These are phyloP conservation scores for Zaprionus inermis DNA, from an alignment of 1,140 invertebrate genomes.

Conservation along the genomic window DNA sequence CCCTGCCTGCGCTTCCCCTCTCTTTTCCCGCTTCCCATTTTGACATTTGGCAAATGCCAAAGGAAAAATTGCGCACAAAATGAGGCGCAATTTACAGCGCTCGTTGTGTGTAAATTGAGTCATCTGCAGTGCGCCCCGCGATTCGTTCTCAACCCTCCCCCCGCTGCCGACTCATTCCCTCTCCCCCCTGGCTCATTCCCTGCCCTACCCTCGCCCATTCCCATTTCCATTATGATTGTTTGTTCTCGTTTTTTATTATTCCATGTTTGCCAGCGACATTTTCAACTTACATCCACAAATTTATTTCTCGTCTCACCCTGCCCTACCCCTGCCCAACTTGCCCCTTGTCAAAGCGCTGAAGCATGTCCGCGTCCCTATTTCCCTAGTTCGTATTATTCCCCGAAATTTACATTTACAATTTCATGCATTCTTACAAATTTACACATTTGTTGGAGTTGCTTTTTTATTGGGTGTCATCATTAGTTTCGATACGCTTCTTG, in stretches of 20 bases:
- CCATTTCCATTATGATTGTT: slow-evolving; percentile 47
- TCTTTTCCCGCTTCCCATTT: slow-evolving; percentile 39
- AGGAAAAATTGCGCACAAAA: slow-evolving; percentile 76
- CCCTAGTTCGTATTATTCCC: slow-evolving; percentile 5
- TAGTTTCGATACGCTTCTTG: slow-evolving; percentile 62
- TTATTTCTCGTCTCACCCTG: slow-evolving; percentile 58
- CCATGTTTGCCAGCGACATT: slow-evolving; percentile 66
- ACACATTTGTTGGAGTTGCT: slow-evolving; percentile 72
- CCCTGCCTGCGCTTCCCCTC: slow-evolving; percentile 57
- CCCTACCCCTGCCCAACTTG: not conserved
- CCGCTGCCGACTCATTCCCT: no score
- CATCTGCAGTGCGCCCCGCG: slow-evolving; percentile 69
- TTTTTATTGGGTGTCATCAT: slow-evolving; percentile 80
- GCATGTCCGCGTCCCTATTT: slow-evolving; percentile 40
- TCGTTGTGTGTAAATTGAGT: slow-evolving; percentile 81
- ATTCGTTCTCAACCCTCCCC: slow-evolving; percentile 16
- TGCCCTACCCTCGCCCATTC: slow-evolving; percentile 23
- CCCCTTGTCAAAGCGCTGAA: slow-evolving; percentile 45
- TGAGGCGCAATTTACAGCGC: slow-evolving; percentile 80
- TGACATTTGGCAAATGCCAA: slow-evolving; percentile 75
- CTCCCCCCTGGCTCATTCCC: not conserved
- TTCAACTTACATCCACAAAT: slow-evolving; percentile 71
- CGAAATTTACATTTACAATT: slow-evolving; percentile 66
- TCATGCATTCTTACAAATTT: slow-evolving; percentile 70
- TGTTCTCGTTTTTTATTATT: slow-evolving; percentile 31